Conservation (phyloP, 1,140 invertebrate genomes). For the Chrysoperla carnea region DNA sequence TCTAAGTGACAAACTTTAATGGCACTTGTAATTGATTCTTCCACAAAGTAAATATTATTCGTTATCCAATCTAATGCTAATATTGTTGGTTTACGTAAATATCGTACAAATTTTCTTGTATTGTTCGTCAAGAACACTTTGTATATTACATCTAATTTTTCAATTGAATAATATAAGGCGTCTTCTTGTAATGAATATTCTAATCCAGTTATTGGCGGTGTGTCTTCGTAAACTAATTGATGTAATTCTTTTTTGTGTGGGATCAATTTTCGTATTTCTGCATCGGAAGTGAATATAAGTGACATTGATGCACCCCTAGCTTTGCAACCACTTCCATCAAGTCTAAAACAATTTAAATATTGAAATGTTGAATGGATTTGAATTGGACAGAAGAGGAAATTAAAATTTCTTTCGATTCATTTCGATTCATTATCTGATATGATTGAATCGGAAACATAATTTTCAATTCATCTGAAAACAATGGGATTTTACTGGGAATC, state of each 20-base stretch:
- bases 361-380: too few species aligned
- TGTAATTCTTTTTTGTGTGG: conserved; percentile 16
- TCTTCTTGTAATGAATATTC: conserved; percentile 23
- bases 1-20: conserved; percentile 36
- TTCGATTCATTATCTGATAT: too few species aligned
- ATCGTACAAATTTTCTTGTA: conserved; percentile 7
- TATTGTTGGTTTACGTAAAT: conserved; percentile 33
- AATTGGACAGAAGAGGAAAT: too few species aligned
- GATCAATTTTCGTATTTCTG: conserved; percentile 30
- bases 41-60: conserved; percentile 57
- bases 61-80: conserved; percentile 63
- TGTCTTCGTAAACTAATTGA: conserved; percentile 21
- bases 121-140: conserved; percentile 6
- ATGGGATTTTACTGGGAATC: too few species aligned
- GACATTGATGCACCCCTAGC: conserved; percentile 29
- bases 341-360: conserved; percentile 17
- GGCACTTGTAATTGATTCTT: conserved; percentile 24
- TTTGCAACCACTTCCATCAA: conserved; percentile 54
- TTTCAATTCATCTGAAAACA: too few species aligned
- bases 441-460: too few species aligned
- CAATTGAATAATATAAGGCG: conserved; percentile 21
- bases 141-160: conserved; percentile 19
- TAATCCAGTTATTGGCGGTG: conserved; percentile 26
- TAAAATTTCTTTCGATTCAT: too few species aligned
- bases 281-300: conserved; percentile 27